Percentiles rank a stretch among this genome's conserved stretches.
Conservation (phyloP, 2,113 vertebrate genomes). For the Rhinolophus ferrumequinum region DNA sequence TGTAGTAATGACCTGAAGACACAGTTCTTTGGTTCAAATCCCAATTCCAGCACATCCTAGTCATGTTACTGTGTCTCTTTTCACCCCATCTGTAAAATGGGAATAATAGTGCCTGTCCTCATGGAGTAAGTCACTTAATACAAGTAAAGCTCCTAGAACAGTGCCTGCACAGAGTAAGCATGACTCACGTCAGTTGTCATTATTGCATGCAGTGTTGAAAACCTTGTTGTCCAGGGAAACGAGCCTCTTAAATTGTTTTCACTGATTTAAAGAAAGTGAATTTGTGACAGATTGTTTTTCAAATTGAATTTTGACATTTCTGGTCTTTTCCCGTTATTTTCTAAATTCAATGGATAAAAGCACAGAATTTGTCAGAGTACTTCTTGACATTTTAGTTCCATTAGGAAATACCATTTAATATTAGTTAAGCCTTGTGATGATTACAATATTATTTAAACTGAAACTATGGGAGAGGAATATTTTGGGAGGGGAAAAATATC, state of each 20-base stretch:
- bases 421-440: slow-evolving; percentile 56
- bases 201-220: neutral
- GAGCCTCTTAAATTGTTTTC: neutral
- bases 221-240: neutral
- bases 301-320: slow-evolving; percentile 59
- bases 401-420: slow-evolving; percentile 52
- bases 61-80: neutral
- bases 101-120: neutral
- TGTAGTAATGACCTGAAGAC: neutral
- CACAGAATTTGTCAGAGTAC: slow-evolving; percentile 21
- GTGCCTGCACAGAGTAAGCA: neutral
- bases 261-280: slow-evolving; percentile 42
- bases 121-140: neutral
- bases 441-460: slow-evolving; percentile 59
- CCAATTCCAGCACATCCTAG: neutral
- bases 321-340: slow-evolving; percentile 48
- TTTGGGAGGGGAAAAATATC: slow-evolving; percentile 33
- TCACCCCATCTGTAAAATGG: neutral
- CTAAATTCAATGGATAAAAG: slow-evolving; percentile 44
- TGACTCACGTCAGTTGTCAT: neutral
- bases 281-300: slow-evolving; percentile 28
- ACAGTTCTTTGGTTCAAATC: neutral
- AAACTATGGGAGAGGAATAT: slow-evolving; percentile 49
- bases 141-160: neutral
- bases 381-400: slow-evolving; percentile 65